Evolutionary conservation across 92 coral and sea anemone species (phyloP).

Genomic region (Epizoanthus scotinus): DNA sequence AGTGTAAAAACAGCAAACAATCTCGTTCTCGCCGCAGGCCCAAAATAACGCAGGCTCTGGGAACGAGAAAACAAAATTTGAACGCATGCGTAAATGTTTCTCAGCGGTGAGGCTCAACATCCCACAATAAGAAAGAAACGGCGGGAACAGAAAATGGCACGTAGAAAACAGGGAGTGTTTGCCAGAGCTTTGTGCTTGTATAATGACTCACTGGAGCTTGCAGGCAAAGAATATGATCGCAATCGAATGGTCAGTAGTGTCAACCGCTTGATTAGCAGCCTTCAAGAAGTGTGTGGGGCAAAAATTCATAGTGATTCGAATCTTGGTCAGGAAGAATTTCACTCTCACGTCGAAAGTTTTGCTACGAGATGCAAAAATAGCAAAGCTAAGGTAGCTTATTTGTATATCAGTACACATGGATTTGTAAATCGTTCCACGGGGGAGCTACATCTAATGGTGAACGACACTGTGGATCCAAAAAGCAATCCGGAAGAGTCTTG

Average conservation of each 20-base stretch:
- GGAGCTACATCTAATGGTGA: conserved; percentile 14
- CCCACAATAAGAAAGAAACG: no score
- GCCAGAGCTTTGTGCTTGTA: conserved; percentile 1
- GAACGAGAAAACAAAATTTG: no score
- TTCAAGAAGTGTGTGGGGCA: conserved; percentile 1
- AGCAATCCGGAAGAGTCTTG: neutral
- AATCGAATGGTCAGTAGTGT: conserved; percentile 11
- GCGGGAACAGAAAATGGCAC: neutral
- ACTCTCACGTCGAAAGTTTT: neutral
- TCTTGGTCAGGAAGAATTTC: neutral
- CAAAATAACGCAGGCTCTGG: no score
- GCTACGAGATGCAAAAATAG: neutral
- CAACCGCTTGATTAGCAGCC: neutral
- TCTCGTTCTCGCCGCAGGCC: no score
- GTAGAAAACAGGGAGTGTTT: neutral
- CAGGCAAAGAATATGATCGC: conserved; percentile 5
- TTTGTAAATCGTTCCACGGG: neutral
- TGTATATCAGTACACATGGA: conserved; percentile 22
- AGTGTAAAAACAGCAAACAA: no score
- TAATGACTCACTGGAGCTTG: conserved; percentile 17
- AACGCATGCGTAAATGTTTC: no score
- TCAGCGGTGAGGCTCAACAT: no score
- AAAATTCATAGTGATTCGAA: neutral
- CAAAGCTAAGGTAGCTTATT: neutral
- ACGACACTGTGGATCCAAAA: conserved; percentile 2